A percentile compares a stretch with the other conserved stretches of the same genome.
Evolutionary conservation across 2,888 invertebrate genomes (phyloP).

Genomic region (Orthonychiurus folsomi): DNA sequence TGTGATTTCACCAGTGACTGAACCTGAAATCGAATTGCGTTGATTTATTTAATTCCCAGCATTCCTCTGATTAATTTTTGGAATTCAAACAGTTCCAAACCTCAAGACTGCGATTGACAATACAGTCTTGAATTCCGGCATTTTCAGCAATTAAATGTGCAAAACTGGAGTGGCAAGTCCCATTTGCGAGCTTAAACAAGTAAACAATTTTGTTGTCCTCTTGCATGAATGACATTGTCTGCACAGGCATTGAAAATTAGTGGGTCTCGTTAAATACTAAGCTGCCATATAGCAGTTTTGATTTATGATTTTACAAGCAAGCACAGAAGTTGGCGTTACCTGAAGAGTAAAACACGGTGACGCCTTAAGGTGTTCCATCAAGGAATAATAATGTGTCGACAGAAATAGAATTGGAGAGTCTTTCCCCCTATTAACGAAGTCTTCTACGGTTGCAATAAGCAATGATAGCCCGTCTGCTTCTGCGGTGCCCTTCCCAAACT

Average conservation of each 20-base stretch:
- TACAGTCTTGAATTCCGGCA: constrained; percentile 50
- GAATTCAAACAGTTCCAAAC: constrained; percentile 45
- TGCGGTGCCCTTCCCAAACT: constrained; percentile 78
- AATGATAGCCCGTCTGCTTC: constrained; percentile 67
- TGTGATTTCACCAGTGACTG: not conserved
- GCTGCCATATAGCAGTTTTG: no score
- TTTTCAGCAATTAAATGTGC: constrained; percentile 57
- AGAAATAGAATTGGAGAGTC: constrained; percentile 65
- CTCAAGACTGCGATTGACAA: constrained; percentile 51
- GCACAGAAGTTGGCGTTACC: no score
- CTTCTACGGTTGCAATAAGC: constrained; percentile 58
- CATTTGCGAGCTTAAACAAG: constrained; percentile 56
- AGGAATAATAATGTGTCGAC: constrained; percentile 66
- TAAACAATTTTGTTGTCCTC: constrained; percentile 55
- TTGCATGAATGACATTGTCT: constrained; percentile 57
- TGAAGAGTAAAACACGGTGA: constrained; percentile 50
- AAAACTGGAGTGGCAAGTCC: constrained; percentile 54
- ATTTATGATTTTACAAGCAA: no score
- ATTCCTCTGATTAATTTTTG: not conserved
- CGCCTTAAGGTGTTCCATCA: constrained; percentile 53
- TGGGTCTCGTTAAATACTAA: no score
- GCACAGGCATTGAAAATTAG: constrained; percentile 28
- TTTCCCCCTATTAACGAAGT: constrained; percentile 53
- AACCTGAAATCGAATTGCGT: no score
- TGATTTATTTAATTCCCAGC: no score